Percentiles rank a stretch among this genome's conserved stretches.
phyloP scores from a whole-genome alignment of 2,113 vertebrate genomes.

The Oxygymnocypris stewartii region DNA sequence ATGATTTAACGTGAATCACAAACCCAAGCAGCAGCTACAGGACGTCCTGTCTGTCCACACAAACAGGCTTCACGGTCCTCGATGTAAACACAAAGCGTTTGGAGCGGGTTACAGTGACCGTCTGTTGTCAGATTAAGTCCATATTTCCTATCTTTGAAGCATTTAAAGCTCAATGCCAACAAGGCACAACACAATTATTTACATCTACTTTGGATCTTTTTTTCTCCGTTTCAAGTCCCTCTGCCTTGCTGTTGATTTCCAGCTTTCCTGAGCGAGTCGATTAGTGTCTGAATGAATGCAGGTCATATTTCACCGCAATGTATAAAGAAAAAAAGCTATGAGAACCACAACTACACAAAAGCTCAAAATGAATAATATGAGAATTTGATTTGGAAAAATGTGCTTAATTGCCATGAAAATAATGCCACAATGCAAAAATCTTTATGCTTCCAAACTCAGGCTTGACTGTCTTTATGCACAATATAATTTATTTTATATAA shows the following conservation, averaged over 20 bases:
- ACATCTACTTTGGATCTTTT: constrained; percentile 18
- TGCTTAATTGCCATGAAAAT: not conserved
- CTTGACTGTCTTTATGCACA: not conserved
- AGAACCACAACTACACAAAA: not conserved
- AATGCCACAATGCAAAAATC: not conserved
- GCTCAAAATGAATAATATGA: not conserved
- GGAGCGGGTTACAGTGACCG: not conserved
- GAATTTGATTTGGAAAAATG: not conserved
- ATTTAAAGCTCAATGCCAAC: constrained; percentile 12
- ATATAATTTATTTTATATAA: not conserved
- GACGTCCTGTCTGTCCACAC: not conserved
- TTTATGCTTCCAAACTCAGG: not conserved
- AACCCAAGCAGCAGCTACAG: constrained; percentile 13
- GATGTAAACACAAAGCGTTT: not conserved
- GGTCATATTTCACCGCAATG: not conserved
- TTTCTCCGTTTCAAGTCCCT: not conserved
- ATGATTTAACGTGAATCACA: not conserved
- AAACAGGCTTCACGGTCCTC: not conserved
- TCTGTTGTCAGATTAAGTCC: not conserved
- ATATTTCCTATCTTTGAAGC: not conserved
- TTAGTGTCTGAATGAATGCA: not conserved
- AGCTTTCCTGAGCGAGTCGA: constrained; percentile 19
- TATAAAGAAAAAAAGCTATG: not conserved
- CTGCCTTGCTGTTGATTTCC: not conserved
- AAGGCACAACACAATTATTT: constrained; percentile 14